phyloP scores from a whole-genome alignment of 2,888 invertebrate genomes.

The Meteorus cinctellus region DNA sequence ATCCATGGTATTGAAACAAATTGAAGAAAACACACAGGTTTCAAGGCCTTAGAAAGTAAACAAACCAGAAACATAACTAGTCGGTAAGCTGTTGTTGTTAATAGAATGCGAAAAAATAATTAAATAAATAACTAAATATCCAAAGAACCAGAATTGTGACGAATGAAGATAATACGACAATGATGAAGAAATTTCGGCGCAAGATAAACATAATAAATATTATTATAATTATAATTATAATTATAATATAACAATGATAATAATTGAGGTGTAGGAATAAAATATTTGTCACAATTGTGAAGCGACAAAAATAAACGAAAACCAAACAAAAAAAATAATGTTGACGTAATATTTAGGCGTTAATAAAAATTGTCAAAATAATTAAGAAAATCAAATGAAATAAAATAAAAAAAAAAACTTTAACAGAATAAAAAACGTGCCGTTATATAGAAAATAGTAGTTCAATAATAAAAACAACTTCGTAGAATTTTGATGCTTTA shows the following conservation, averaged over 20 bases:
- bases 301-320: not conserved
- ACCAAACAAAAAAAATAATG: slow-evolving; percentile 37
- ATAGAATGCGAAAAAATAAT: slow-evolving; percentile 39
- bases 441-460: slow-evolving; percentile 22
- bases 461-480: not conserved
- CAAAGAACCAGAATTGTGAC: not conserved
- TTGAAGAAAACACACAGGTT: slow-evolving; percentile 31
- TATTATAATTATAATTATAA: not conserved
- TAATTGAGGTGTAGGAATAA: slow-evolving; percentile 17
- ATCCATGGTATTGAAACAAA: slow-evolving; percentile 53
- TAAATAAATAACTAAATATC: not conserved
- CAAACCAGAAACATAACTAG: slow-evolving; percentile 68
- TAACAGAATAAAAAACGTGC: slow-evolving; percentile 34
- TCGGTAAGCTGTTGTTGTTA: slow-evolving; percentile 66
- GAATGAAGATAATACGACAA: not conserved
- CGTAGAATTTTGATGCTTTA: slow-evolving; percentile 21
- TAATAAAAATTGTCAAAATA: slow-evolving; percentile 32
- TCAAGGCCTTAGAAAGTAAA: slow-evolving; percentile 67
- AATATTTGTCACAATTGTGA: slow-evolving; percentile 12
- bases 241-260: slow-evolving; percentile 11
- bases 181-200: not conserved
- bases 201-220: slow-evolving; percentile 21
- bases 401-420: slow-evolving; percentile 24
- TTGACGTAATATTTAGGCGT: slow-evolving; percentile 50
- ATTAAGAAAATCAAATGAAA: not conserved